Evolutionary conservation across 2,113 vertebrate genomes (phyloP).

Genomic region (Charadrius vociferus): DNA sequence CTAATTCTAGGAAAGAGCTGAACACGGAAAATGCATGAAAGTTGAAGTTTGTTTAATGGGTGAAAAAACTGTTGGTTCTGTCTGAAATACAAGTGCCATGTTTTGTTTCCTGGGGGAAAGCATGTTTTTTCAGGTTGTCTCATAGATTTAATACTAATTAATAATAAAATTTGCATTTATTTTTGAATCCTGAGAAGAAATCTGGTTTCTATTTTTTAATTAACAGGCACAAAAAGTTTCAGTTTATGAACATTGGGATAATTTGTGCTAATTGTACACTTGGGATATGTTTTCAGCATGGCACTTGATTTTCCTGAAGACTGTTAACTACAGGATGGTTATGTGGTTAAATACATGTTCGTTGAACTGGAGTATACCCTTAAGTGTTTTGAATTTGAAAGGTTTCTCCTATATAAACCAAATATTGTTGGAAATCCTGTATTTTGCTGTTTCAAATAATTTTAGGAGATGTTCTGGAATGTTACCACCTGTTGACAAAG

Average conservation of each 20-base stretch:
- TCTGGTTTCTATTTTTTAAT: background rate
- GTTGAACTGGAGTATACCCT: background rate
- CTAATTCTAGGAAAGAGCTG: background rate
- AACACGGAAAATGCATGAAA: fast-evolving
- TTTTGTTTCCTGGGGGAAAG: background rate
- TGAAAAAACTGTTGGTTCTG: background rate
- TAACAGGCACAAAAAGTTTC: background rate
- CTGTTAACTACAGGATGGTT: background rate
- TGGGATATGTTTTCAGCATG: background rate
- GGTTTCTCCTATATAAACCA: background rate
- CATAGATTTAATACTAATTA: background rate
- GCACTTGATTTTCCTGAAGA: background rate
- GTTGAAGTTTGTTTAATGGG: background rate
- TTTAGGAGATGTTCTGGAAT: background rate
- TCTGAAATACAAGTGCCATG: background rate
- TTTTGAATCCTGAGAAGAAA: background rate
- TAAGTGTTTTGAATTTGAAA: background rate
- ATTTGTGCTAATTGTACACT: background rate
- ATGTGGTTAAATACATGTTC: background rate
- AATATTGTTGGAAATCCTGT: background rate
- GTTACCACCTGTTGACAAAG: background rate
- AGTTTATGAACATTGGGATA: background rate
- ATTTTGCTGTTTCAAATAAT: background rate
- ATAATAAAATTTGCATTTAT: background rate
- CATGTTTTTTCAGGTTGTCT: background rate